A percentile compares a stretch with the other conserved stretches of the same genome.
Conservation (phyloP, 2,888 invertebrate species). For the Copidosoma aretas region DNA sequence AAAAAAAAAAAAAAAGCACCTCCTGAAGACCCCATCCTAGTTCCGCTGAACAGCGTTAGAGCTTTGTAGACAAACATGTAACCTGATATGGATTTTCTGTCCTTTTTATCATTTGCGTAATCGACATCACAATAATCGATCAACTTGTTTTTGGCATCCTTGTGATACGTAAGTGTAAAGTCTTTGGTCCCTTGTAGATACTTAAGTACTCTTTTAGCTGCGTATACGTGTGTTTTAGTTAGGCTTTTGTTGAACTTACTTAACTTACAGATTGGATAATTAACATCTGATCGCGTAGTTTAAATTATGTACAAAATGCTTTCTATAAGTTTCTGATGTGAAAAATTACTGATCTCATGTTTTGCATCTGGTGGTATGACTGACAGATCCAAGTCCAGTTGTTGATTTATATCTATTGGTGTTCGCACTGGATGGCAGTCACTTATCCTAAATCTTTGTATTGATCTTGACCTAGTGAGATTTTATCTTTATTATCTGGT, state of each 20-base stretch:
- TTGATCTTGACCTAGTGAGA: too few relatives aligned
- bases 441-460: too few relatives aligned
- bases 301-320: conserved; percentile 38
- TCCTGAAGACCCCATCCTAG: conserved; percentile 30
- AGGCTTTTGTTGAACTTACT: conserved; percentile 35
- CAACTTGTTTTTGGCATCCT: conserved; percentile 19
- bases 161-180: conserved; percentile 22
- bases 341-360: too few relatives aligned
- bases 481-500: too few relatives aligned
- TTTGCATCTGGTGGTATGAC: conserved; percentile 16
- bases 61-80: conserved; percentile 45
- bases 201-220: conserved; percentile 36
- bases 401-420: too few relatives aligned
- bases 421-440: too few relatives aligned
- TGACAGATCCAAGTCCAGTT: conserved; percentile 8
- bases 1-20: too few relatives aligned
- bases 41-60: conserved; percentile 41
- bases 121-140: conserved; percentile 53
- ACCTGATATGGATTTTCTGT: conserved; percentile 53
- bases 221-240: conserved; percentile 35
- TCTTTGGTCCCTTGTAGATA: conserved; percentile 42
- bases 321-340: too few relatives aligned
- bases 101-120: conserved; percentile 50
- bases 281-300: conserved; percentile 39
- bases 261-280: conserved; percentile 39